phyloP scores from a whole-genome alignment of 2,113 vertebrate genomes.

The Trematocara macrostoma region DNA sequence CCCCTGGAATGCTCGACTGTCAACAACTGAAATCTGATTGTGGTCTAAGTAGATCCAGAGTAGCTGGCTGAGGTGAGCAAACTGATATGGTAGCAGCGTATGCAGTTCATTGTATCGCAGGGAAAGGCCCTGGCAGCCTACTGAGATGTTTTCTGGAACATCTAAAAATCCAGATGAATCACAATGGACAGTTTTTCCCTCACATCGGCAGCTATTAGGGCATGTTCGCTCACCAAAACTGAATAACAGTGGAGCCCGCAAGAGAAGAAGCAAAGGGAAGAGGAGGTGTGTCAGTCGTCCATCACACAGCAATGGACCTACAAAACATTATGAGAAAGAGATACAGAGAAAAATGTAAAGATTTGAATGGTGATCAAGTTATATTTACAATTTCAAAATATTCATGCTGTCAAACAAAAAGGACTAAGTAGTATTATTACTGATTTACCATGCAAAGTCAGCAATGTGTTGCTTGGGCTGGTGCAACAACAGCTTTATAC shows the following conservation, averaged over 20 bases:
- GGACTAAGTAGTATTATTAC: background rate
- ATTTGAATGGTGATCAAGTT: background rate
- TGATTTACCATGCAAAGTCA: background rate
- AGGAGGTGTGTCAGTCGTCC: constrained; percentile 76
- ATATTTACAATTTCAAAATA: background rate
- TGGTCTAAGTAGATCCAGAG: constrained; percentile 99
- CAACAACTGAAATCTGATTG: constrained; percentile 89
- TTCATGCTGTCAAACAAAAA: background rate
- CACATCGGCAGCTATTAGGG: constrained; percentile 90
- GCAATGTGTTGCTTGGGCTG: background rate
- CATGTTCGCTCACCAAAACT: constrained; percentile 88
- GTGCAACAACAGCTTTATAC: background rate
- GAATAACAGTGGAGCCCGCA: constrained; percentile 76
- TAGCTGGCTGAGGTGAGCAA: constrained; percentile 94
- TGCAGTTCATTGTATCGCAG: constrained; percentile 95
- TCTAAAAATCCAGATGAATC: constrained; percentile 90
- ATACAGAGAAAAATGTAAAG: background rate
- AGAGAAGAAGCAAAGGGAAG: constrained; percentile 74
- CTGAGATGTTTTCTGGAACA: constrained; percentile 93
- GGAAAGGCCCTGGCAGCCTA: constrained; percentile 92
- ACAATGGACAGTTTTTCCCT: constrained; percentile 98
- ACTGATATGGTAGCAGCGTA: constrained; percentile 90
- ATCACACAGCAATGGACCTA: constrained; percentile 65
- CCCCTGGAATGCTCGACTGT: constrained; percentile 92
- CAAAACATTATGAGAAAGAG: background rate